Conservation (phyloP, 53 echinoderm and acorn worm genomes). For the Paelopatides confundens region DNA sequence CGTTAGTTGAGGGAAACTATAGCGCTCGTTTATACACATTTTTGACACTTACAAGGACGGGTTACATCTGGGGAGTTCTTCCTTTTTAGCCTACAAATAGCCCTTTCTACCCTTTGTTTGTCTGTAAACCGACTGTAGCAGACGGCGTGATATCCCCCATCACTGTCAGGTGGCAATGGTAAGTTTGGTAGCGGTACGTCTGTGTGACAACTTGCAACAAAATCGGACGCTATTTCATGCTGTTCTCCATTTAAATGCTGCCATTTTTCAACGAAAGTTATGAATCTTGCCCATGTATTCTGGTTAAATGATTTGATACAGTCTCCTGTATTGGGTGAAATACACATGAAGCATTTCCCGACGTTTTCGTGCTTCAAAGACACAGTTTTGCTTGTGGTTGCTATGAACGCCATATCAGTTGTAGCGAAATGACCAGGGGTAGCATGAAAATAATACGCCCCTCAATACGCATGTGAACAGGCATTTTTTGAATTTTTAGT, state of each 20-base stretch:
- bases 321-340: not conserved
- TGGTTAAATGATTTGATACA: not conserved
- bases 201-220: not conserved
- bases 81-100: not conserved
- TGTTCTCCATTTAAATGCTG: not conserved
- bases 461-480: too few species aligned
- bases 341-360: not conserved
- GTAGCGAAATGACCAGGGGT: too few species aligned
- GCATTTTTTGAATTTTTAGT: too few species aligned
- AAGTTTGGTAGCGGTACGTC: not conserved
- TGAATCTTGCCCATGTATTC: not conserved
- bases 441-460: too few species aligned
- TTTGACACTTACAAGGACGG: not conserved
- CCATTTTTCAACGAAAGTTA: not conserved
- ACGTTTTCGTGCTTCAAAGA: not conserved
- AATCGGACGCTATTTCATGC: not conserved
- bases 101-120: conserved; percentile 25
- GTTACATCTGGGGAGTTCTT: not conserved
- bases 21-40: not conserved
- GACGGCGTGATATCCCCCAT: conserved; percentile 20
- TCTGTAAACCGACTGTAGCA: conserved; percentile 55
- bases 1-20: not conserved
- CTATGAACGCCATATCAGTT: not conserved
- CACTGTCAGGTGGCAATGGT: conserved; percentile 7
- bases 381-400: not conserved